These are phyloP conservation scores for Platycheirus albimanus DNA, from an alignment of 2,888 invertebrate genomes.

Conservation along the genomic window DNA sequence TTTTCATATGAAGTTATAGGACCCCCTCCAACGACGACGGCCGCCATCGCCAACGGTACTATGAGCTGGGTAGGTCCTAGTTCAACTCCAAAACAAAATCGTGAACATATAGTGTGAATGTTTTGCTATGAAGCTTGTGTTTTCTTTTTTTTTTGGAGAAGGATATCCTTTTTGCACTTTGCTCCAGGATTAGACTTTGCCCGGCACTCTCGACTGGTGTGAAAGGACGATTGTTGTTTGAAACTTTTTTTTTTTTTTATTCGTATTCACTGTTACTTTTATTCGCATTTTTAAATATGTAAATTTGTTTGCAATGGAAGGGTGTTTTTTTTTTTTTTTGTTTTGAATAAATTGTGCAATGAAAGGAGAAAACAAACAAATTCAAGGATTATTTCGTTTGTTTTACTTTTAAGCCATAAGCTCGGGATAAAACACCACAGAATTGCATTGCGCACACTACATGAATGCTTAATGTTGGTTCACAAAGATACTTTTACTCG, in stretches of 20 bases:
- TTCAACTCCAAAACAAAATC: slow-evolving; percentile 15
- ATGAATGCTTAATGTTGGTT: slow-evolving; percentile 32
- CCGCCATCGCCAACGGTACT: too few relatives aligned
- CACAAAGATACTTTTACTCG: not conserved
- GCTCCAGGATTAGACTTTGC: slow-evolving; percentile 41
- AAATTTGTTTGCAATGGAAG: slow-evolving; percentile 59
- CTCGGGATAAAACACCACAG: slow-evolving; percentile 63
- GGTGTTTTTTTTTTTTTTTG: slow-evolving; percentile 21
- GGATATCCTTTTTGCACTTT: slow-evolving; percentile 55
- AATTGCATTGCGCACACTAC: slow-evolving; percentile 41
- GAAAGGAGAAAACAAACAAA: slow-evolving; percentile 51
- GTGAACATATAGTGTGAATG: slow-evolving; percentile 52
- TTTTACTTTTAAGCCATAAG: slow-evolving; percentile 69
- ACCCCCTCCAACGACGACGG: too few relatives aligned
- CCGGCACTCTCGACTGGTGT: too few relatives aligned
- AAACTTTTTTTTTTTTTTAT: too few relatives aligned
- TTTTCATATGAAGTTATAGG: not conserved
- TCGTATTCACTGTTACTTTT: not conserved
- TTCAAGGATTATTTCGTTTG: slow-evolving; percentile 65
- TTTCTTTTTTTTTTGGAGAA: not conserved
- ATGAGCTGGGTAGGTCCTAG: too few relatives aligned
- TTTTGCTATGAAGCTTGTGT: not conserved
- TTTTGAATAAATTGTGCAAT: not conserved
- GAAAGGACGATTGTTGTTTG: slow-evolving; percentile 20
- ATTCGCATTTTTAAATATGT: slow-evolving; percentile 58